These are phyloP conservation scores for Ganaspis brasiliensis DNA, from an alignment of 2,888 invertebrate genomes.

Conservation along the genomic window DNA sequence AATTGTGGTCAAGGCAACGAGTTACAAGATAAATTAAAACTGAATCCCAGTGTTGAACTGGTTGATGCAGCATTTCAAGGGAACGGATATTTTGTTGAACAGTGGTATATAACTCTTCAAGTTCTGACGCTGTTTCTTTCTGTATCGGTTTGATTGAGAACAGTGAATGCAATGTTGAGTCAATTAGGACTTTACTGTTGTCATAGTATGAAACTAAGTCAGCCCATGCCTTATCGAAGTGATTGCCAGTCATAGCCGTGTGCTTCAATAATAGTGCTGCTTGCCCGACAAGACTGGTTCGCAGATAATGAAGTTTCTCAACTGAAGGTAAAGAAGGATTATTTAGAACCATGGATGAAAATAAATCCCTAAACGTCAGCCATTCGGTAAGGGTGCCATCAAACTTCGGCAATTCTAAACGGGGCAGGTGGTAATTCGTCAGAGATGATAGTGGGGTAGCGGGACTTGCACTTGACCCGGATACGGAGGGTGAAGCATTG, in stretches of 20 bases:
- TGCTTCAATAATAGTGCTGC: neutral
- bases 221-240: neutral
- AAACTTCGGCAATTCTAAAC: neutral
- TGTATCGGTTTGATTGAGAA: too few species aligned
- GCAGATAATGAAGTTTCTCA: slow-evolving; percentile 4
- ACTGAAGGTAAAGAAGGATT: slow-evolving; percentile 57
- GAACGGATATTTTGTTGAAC: too few species aligned
- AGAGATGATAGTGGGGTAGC: neutral
- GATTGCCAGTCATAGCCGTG: neutral
- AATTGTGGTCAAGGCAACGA: neutral
- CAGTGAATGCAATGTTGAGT: too few species aligned
- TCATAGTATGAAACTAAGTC: too few species aligned
- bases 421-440: neutral
- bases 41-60: too few species aligned
- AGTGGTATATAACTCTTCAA: too few species aligned
- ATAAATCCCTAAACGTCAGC: neutral
- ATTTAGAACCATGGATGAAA: neutral
- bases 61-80: too few species aligned
- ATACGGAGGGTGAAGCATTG: neutral
- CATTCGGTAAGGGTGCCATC: neutral
- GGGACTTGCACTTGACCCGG: neutral
- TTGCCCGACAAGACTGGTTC: neutral
- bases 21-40: neutral
- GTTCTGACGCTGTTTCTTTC: too few species aligned
- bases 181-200: too few species aligned